Conservation (phyloP, 30 jellyfish, hydroid and myxozoan genomes). For the Pelagia noctiluca region DNA sequence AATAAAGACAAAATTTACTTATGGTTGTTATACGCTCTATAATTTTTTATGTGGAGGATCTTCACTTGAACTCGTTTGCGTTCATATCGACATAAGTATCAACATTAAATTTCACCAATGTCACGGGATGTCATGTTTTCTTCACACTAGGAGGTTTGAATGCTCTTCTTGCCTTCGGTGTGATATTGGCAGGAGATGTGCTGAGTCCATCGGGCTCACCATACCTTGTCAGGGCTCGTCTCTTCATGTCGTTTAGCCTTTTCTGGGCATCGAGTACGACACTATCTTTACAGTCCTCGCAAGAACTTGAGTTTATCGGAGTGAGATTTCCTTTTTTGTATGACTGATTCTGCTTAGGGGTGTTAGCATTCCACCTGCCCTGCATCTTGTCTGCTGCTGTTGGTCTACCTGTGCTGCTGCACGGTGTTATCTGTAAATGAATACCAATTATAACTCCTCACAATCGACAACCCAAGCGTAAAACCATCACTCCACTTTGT, state of each 20-base stretch:
- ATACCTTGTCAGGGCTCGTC: constrained; percentile 53
- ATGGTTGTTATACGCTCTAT: no score
- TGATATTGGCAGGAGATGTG: constrained; percentile 45
- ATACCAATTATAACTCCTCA: background rate
- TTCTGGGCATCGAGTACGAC: constrained; percentile 28
- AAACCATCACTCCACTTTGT: background rate
- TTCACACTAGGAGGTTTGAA: constrained; percentile 55
- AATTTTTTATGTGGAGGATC: no score
- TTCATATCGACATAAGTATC: no score
- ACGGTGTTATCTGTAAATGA: background rate
- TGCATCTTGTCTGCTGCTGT: background rate
- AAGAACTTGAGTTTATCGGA: background rate
- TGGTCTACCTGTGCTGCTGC: background rate
- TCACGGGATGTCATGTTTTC: constrained; percentile 28
- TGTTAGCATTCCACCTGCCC: no score
- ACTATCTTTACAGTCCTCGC: background rate
- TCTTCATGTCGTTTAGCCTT: constrained; percentile 39
- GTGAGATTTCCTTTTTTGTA: background rate
- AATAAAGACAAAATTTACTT: no score
- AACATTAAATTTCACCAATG: no score
- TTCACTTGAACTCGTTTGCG: no score
- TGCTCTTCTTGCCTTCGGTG: constrained; percentile 50
- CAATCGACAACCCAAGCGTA: background rate
- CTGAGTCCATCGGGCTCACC: constrained; percentile 61
- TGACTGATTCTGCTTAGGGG: background rate